Conservation (phyloP, 2,113 vertebrate genomes). For the Caloenas nicobarica region DNA sequence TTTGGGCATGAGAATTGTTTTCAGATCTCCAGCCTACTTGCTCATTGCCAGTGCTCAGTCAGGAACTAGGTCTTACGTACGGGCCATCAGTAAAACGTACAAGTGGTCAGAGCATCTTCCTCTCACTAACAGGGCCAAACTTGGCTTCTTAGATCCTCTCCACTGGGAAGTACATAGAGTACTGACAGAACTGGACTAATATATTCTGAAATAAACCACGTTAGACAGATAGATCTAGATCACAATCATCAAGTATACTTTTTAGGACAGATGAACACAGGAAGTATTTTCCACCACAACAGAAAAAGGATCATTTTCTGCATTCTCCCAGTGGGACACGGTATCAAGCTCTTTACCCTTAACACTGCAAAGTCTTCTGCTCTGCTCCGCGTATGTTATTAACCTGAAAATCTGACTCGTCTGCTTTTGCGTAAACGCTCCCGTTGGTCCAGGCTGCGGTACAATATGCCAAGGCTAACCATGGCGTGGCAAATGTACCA, state of each 20-base stretch:
- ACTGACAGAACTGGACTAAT: neutral
- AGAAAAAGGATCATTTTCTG: neutral
- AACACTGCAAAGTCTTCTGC: neutral
- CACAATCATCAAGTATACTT: neutral
- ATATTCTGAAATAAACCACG: neutral
- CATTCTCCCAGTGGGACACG: neutral
- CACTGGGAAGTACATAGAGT: neutral
- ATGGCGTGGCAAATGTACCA: rapidly evolving
- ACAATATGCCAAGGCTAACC: rapidly evolving
- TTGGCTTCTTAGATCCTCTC: neutral
- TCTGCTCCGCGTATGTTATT: neutral
- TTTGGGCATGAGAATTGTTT: neutral
- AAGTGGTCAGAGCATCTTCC: neutral
- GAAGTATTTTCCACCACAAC: neutral
- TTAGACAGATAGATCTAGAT: neutral
- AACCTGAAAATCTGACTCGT: neutral
- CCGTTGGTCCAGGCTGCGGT: neutral
- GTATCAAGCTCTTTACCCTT: neutral
- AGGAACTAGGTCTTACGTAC: neutral
- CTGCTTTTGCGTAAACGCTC: neutral
- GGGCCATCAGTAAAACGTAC: neutral
- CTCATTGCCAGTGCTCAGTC: neutral
- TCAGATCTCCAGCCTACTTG: neutral
- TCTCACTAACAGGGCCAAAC: neutral
- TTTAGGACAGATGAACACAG: neutral